phyloP scores from a whole-genome alignment of 64 coral and sea anemone genomes.

The Montipora cactus region DNA sequence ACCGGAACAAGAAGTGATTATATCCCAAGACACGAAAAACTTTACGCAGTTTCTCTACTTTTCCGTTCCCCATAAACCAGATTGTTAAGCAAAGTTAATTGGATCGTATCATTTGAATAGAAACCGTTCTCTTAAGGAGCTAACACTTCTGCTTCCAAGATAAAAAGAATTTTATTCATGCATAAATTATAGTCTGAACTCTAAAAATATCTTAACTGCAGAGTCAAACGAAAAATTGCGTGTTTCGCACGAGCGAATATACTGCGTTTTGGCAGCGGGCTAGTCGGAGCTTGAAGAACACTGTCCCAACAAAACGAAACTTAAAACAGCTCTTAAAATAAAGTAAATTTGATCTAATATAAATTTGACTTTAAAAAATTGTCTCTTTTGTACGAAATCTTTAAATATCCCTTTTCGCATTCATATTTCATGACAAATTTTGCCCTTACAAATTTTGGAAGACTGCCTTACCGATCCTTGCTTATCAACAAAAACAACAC shows the following conservation, averaged over 20 bases:
- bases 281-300: background rate
- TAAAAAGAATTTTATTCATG: background rate
- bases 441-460: background rate
- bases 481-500: background rate
- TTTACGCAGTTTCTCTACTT: background rate
- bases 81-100: background rate
- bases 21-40: background rate
- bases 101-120: background rate
- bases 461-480: background rate
- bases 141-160: background rate
- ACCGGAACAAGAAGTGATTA: background rate
- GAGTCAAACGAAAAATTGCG: background rate
- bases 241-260: background rate
- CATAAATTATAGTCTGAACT: conserved; percentile 12
- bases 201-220: conserved; percentile 13
- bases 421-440: conserved; percentile 3
- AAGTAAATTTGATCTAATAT: background rate
- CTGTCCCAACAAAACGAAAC: background rate
- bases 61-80: background rate
- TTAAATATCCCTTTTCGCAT: background rate
- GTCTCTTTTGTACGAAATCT: background rate
- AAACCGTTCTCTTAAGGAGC: background rate
- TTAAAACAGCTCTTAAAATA: background rate
- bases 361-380: background rate
- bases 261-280: background rate